These are phyloP conservation scores for Porphyrio hochstetteri DNA, from an alignment of 2,113 vertebrate genomes.

Conservation along the genomic window DNA sequence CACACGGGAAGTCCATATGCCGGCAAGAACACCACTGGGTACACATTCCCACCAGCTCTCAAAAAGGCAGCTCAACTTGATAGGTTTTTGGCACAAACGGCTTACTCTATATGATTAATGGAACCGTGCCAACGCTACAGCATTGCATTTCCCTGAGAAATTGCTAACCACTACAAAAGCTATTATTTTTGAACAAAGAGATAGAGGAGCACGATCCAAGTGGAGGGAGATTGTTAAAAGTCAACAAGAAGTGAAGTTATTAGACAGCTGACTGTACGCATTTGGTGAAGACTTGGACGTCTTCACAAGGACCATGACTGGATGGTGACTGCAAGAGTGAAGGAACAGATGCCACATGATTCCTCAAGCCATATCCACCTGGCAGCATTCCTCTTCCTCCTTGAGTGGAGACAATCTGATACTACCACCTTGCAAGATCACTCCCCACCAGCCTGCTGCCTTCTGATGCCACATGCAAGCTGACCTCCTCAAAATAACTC, in stretches of 20 bases:
- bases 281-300: background rate
- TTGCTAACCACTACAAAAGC: constrained; percentile 49
- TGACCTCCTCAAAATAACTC: background rate
- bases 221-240: constrained; percentile 3
- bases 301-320: background rate
- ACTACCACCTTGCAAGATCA: constrained; percentile 6
- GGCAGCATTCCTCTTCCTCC: background rate
- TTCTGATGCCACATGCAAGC: constrained; percentile 27
- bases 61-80: constrained; percentile 65
- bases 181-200: constrained; percentile 56
- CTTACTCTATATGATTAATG: constrained; percentile 66
- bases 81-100: constrained; percentile 63
- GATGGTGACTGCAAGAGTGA: background rate
- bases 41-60: constrained; percentile 62
- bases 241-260: constrained; percentile 2
- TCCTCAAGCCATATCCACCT: constrained; percentile 29
- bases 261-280: background rate
- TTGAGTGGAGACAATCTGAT: background rate
- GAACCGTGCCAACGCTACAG: constrained; percentile 18
- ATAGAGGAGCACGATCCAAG: background rate
- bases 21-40: constrained; percentile 61
- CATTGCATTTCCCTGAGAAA: constrained; percentile 48
- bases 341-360: constrained; percentile 33
- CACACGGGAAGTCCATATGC: constrained; percentile 62
- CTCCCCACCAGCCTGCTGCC: background rate